Evolutionary conservation across 2,113 vertebrate genomes (phyloP).

Genomic region (Indri indri): DNA sequence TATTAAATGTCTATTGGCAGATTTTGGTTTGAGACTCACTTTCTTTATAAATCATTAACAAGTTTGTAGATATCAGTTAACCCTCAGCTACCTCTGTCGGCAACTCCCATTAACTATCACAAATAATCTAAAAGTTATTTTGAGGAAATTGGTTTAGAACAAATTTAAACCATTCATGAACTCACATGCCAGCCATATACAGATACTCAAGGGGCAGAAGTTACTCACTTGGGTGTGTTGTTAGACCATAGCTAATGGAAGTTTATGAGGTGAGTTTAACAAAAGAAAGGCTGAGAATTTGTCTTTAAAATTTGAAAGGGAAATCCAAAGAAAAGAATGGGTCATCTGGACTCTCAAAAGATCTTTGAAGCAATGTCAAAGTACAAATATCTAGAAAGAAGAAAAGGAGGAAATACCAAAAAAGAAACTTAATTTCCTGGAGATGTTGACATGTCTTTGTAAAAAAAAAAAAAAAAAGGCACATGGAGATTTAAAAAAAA

Average conservation of each 20-base stretch:
- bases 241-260: background rate
- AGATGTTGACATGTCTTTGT: background rate
- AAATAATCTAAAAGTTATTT: background rate
- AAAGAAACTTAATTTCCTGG: slow-evolving; percentile 35
- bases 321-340: background rate
- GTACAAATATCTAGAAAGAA: slow-evolving; percentile 8
- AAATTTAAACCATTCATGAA: background rate
- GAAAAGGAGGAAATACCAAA: slow-evolving; percentile 33
- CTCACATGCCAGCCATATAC: background rate
- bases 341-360: background rate
- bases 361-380: background rate
- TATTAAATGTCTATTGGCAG: background rate
- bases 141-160: background rate
- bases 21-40: background rate
- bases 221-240: background rate
- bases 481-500: background rate
- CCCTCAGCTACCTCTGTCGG: background rate
- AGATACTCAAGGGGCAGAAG: background rate
- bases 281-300: background rate
- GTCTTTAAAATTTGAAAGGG: background rate
- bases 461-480: background rate
- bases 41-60: background rate
- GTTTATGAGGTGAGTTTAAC: background rate
- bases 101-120: background rate
- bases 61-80: background rate